Conservation (phyloP, 2,797 vertebrate species). For the Gymnocypris eckloni region DNA sequence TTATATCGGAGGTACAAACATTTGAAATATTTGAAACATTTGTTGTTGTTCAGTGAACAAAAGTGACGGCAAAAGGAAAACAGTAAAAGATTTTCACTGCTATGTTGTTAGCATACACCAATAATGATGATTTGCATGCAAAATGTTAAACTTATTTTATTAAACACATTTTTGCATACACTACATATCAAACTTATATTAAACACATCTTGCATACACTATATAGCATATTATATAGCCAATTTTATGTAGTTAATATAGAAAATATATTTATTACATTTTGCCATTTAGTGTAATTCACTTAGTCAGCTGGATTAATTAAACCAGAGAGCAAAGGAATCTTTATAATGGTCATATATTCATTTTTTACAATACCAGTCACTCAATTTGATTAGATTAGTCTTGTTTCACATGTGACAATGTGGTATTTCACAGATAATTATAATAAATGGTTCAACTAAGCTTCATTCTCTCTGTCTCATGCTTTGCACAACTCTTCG, state of each 20-base stretch:
- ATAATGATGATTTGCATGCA: not conserved
- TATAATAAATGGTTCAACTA: not conserved
- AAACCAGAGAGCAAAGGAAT: not conserved
- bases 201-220: not conserved
- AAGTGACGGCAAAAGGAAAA: constrained; percentile 1
- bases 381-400: not conserved
- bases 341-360: not conserved
- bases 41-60: not conserved
- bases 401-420: not conserved
- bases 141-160: not conserved
- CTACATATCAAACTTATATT: not conserved
- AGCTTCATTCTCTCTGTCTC: not conserved
- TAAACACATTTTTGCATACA: not conserved
- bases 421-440: not conserved
- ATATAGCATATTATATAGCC: not conserved
- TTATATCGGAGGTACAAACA: not conserved
- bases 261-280: not conserved
- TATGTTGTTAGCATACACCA: not conserved
- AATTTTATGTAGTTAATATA: not conserved
- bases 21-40: not conserved
- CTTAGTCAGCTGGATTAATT: not conserved
- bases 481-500: not conserved
- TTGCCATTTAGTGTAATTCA: not conserved
- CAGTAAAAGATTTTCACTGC: not conserved
- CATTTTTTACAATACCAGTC: not conserved